phyloP scores from a whole-genome alignment of 2,888 invertebrate species.

The Cetonia aurata region DNA sequence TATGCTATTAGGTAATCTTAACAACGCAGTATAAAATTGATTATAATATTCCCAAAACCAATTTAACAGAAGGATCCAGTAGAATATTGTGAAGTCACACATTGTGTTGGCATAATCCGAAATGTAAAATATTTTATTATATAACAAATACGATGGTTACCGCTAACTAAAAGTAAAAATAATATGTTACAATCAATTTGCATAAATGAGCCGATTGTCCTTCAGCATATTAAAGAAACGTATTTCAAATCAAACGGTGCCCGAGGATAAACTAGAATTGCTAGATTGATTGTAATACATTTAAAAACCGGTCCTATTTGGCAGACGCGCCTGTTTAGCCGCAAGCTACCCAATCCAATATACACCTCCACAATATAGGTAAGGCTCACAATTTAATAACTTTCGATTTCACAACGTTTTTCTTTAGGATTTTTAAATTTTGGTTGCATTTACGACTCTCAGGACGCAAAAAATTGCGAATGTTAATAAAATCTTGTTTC shows the following conservation, averaged over 20 bases:
- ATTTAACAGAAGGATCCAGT: too few species aligned
- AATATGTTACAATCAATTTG: conserved; percentile 42
- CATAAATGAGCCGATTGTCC: conserved; percentile 51
- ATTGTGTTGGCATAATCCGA: background rate
- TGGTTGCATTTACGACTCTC: conserved; percentile 6
- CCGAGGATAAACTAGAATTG: conserved; percentile 45
- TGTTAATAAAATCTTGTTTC: background rate
- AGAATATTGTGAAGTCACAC: too few species aligned
- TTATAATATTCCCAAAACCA: too few species aligned
- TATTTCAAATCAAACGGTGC: conserved; percentile 45
- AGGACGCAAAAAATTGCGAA: background rate
- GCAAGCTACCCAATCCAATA: conserved; percentile 44
- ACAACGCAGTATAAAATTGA: too few species aligned
- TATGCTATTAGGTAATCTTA: too few species aligned
- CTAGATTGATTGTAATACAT: conserved; percentile 56
- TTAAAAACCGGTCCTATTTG: conserved; percentile 57
- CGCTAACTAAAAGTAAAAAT: conserved; percentile 40
- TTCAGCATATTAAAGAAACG: conserved; percentile 49
- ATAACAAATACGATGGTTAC: conserved; percentile 19
- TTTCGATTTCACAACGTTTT: conserved; percentile 50
- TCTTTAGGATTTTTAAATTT: conserved; percentile 28
- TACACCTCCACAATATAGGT: conserved; percentile 51
- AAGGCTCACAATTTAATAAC: conserved; percentile 49
- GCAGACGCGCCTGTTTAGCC: conserved; percentile 54
- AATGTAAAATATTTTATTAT: conserved; percentile 23